These are phyloP conservation scores for Leiothrix lutea DNA, from an alignment of 2,113 vertebrate genomes.

Conservation along the genomic window DNA sequence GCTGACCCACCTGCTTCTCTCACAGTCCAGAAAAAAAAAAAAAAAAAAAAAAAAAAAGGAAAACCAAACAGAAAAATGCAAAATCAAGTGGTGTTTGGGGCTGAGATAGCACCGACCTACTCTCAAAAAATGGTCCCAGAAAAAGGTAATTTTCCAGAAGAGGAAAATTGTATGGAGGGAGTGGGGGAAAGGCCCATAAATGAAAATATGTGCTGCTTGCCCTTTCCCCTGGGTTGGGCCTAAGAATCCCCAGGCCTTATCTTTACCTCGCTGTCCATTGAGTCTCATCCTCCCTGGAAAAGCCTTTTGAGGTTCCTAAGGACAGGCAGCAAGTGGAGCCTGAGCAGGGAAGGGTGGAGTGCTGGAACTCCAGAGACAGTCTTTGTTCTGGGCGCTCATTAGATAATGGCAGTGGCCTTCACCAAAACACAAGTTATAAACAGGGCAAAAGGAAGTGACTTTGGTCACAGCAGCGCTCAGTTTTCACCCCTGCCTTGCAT, in stretches of 20 bases:
- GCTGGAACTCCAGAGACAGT: conserved; percentile 29
- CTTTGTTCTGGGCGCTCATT: conserved; percentile 8
- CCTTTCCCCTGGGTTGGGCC: neutral
- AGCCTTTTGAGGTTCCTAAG: neutral
- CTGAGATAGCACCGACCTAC: neutral
- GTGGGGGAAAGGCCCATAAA: neutral
- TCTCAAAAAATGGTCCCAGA: neutral
- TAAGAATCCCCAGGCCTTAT: neutral
- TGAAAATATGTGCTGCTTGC: neutral
- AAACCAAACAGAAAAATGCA: neutral
- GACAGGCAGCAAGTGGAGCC: neutral
- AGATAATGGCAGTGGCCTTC: conserved; percentile 32
- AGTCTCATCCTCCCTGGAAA: neutral
- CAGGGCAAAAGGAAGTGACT: conserved; percentile 56
- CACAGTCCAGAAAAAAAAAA: neutral
- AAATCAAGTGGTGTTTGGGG: neutral
- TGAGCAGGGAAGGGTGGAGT: conserved; percentile 32
- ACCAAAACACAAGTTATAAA: conserved; percentile 19
- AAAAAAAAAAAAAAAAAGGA: neutral
- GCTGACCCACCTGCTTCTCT: neutral
- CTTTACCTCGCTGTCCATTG: neutral
- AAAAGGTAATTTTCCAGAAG: neutral
- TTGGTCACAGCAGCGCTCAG: conserved; percentile 14
- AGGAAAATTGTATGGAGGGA: neutral
- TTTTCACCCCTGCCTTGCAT: neutral